Evolutionary conservation across 2,888 invertebrate species (phyloP), one percentile per base, ranked within the genome.

Genomic region (Epirrita christyi): DNA sequence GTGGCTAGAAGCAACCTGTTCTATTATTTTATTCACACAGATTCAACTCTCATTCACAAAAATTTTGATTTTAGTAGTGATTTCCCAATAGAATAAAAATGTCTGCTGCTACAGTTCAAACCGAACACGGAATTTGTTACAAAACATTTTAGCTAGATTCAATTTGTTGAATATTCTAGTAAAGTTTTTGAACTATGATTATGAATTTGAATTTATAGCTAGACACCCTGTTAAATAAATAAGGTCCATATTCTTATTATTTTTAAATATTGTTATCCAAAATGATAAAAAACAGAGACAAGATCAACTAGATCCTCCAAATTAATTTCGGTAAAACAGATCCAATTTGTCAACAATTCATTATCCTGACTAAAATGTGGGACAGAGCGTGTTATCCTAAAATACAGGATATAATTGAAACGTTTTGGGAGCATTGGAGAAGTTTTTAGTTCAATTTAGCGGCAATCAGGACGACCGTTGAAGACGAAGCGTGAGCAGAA

Each of bases 371-470:
- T 41, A 47, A 59, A 59, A 55, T 54, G 36, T 57, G 49, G 57
- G 34, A 54, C 55, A 52, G 54, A 47, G 44, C 59, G 53, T 63
- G 73, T 77, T 81, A 75, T 66, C 68, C 67, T 72, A 78, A 82
- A 82, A 79, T 83, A 81, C 77, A 73, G 75, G 69, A 83, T 81
- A 86, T 88, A 88, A 89, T 88, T 87, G 85, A 84, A 88, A 83
- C 86, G 83, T 88, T 92, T 90, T 87, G 82, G 81, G 76, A 81
- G 82, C 86, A 86, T 86, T 89, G 85, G 85, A 88, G 86, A 91
- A 92, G 88, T 92, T 92, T 90, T 92, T 92, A 92, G 92, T 91
- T 90, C 88, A 92, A 92, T 92, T 92, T 92, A 87, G 88, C 86
- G 81, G 90, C 92, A 92, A 92, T 92, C 92, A 92, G 87, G 86